These are phyloP conservation scores for Drosophila sturtevanti DNA, from an alignment of 1,140 invertebrate species.

Conservation along the genomic window DNA sequence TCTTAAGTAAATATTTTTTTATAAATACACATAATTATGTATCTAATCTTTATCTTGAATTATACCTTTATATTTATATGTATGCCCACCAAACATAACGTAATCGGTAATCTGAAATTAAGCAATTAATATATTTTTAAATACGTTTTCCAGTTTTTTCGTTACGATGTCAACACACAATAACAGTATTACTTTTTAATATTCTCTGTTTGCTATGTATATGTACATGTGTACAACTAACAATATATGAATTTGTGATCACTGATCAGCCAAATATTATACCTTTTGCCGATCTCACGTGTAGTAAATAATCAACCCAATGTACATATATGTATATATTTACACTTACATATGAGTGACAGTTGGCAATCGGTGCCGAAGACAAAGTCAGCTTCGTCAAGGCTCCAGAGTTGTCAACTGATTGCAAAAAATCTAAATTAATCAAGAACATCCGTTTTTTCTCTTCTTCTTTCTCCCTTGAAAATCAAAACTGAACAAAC, in stretches of 20 bases:
- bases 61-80: background rate
- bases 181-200: background rate
- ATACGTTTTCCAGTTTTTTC: slow-evolving; percentile 4
- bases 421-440: slow-evolving; percentile 46
- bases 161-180: background rate
- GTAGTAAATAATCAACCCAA: slow-evolving; percentile 19
- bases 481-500: slow-evolving; percentile 69
- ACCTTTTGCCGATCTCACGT: slow-evolving; percentile 43
- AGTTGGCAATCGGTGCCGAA: slow-evolving; percentile 12
- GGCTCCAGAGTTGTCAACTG: slow-evolving; percentile 39
- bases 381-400: background rate
- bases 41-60: background rate
- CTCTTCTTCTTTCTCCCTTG: slow-evolving; percentile 83
- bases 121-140: background rate
- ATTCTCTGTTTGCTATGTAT: slow-evolving; percentile 17
- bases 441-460: slow-evolving; percentile 75
- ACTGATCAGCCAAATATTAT: slow-evolving; percentile 6
- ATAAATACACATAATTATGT: too few relatives aligned
- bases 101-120: background rate
- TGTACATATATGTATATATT: slow-evolving; percentile 34
- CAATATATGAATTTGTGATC: slow-evolving; percentile 16
- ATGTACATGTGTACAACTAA: slow-evolving; percentile 24
- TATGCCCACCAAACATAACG: background rate
- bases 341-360: slow-evolving; percentile 38
- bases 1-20: background rate